A percentile compares a stretch with the other conserved stretches of the same genome.
phyloP scores from a whole-genome alignment of 2,113 vertebrate genomes.

The Setophaga kirtlandii region DNA sequence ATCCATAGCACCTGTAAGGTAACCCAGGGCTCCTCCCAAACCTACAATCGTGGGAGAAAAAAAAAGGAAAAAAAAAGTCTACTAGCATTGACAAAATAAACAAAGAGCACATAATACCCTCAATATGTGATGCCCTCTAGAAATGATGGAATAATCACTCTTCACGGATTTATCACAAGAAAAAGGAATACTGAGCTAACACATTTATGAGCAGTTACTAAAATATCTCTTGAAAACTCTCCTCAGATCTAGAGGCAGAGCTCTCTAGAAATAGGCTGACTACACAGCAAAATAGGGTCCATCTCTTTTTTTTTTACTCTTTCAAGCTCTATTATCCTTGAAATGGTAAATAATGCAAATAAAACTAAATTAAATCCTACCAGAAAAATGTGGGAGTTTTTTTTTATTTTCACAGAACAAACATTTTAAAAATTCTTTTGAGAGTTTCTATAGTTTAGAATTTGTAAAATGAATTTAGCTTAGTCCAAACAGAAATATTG shows the following conservation, averaged over 20 bases:
- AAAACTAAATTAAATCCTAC: background rate
- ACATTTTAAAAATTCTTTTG: background rate
- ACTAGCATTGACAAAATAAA: background rate
- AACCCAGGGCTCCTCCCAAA: constrained; percentile 91
- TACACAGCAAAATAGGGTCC: background rate
- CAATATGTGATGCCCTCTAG: background rate
- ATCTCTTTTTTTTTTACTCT: background rate
- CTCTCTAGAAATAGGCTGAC: background rate
- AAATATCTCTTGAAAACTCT: background rate
- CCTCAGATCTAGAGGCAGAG: background rate
- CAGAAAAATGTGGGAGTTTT: background rate
- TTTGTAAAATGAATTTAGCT: background rate
- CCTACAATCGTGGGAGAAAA: constrained; percentile 68
- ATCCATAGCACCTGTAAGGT: constrained; percentile 92
- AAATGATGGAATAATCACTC: background rate
- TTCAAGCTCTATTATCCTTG: background rate
- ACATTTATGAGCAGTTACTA: background rate
- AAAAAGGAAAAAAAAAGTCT: background rate
- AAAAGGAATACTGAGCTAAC: background rate
- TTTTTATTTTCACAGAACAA: background rate
- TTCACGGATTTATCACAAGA: background rate
- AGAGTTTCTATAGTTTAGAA: background rate
- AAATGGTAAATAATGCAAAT: background rate
- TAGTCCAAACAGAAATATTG: background rate
- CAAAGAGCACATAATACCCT: background rate